phyloP scores from a whole-genome alignment of 2,888 invertebrate species.

The Drosophila macrothrix region DNA sequence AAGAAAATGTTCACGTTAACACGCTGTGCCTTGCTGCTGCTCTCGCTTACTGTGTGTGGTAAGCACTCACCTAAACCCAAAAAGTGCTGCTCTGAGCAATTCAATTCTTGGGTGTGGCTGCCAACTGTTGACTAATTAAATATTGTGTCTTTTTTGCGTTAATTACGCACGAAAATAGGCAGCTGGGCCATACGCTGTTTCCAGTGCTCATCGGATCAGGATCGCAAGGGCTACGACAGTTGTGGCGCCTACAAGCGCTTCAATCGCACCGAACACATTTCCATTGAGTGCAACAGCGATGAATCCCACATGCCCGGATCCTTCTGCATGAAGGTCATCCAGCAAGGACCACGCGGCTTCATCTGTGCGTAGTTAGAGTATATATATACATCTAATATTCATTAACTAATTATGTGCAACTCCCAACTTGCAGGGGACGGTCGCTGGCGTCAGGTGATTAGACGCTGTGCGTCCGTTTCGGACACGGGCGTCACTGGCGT shows the following conservation, averaged over 20 bases:
- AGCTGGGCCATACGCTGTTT: slow-evolving; percentile 92
- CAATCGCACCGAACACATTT: slow-evolving; percentile 93
- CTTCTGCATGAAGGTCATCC: slow-evolving; percentile 97
- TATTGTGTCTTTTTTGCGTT: not conserved
- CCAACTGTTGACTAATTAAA: slow-evolving; percentile 44
- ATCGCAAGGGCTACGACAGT: slow-evolving; percentile 90
- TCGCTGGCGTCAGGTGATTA: slow-evolving; percentile 95
- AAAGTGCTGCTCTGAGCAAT: not conserved
- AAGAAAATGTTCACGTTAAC: slow-evolving; percentile 45
- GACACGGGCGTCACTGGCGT: slow-evolving; percentile 97
- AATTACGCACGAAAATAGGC: slow-evolving; percentile 52
- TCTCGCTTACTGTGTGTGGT: slow-evolving; percentile 59
- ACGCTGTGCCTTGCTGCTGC: slow-evolving; percentile 55
- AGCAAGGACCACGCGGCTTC: slow-evolving; percentile 96
- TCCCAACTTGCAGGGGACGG: slow-evolving; percentile 92
- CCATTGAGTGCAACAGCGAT: slow-evolving; percentile 97
- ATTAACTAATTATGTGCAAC: not conserved
- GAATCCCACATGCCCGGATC: slow-evolving; percentile 97
- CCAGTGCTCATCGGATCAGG: slow-evolving; percentile 95
- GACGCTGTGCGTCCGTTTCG: slow-evolving; percentile 95
- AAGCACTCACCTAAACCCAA: slow-evolving; percentile 4
- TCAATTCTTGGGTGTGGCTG: slow-evolving; percentile 64
- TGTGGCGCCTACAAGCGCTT: slow-evolving; percentile 96
- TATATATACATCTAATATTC: not conserved
- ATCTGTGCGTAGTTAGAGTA: slow-evolving; percentile 90